phyloP scores from a whole-genome alignment of 2,888 invertebrate species.

The Cryptocephalus moraei region DNA sequence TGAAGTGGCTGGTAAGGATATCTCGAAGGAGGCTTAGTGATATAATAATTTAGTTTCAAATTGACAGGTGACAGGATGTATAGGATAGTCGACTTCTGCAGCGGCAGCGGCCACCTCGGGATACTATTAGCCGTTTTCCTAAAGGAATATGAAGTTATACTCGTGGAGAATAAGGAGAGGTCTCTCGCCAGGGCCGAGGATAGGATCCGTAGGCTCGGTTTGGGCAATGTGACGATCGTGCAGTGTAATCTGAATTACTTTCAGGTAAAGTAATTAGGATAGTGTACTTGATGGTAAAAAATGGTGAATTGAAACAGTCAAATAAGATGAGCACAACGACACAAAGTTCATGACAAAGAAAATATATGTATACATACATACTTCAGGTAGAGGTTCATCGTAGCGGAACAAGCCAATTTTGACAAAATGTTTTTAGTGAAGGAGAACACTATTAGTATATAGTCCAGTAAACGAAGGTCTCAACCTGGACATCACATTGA shows the following conservation, averaged over 20 bases:
- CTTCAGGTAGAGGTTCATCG: too few relatives aligned
- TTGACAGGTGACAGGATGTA: constrained; percentile 41
- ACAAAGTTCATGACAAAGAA: too few relatives aligned
- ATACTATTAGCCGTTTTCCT: constrained; percentile 71
- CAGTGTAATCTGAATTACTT: constrained; percentile 91
- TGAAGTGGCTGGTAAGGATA: constrained; percentile 35
- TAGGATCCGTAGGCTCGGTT: constrained; percentile 53
- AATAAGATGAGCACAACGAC: too few relatives aligned
- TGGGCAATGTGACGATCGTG: constrained; percentile 67
- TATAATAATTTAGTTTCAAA: neutral
- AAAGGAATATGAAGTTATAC: constrained; percentile 65
- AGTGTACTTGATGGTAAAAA: too few relatives aligned
- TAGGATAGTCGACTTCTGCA: constrained; percentile 85
- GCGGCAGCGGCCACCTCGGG: constrained; percentile 89
- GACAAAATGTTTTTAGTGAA: too few relatives aligned
- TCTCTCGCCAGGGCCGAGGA: constrained; percentile 66
- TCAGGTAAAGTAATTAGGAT: constrained; percentile 15
- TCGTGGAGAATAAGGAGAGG: constrained; percentile 87
- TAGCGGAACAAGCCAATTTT: too few relatives aligned
- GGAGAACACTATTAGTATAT: too few relatives aligned
- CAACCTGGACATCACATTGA: too few relatives aligned
- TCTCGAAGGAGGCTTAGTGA: too few relatives aligned
- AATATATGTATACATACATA: too few relatives aligned
- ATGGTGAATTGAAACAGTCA: too few relatives aligned
- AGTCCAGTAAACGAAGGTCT: too few relatives aligned